Conservation (phyloP, 2,113 vertebrate genomes). For the Prinia subflava region DNA sequence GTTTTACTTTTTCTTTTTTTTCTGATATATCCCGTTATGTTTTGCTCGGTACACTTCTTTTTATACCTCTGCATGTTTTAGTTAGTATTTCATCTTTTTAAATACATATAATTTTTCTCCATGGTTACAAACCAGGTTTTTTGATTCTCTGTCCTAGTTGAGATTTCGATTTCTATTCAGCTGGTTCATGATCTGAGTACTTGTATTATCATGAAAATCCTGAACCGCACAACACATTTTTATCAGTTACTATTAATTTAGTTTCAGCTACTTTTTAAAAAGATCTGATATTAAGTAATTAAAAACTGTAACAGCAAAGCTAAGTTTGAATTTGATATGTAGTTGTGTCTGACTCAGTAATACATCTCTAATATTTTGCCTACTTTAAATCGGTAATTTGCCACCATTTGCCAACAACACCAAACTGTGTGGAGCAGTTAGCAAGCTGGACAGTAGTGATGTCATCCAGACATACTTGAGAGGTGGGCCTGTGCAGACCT, state of each 20-base stretch:
- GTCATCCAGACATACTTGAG: not conserved
- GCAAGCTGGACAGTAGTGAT: not conserved
- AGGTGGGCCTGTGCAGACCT: rapidly evolving
- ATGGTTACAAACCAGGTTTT: not conserved
- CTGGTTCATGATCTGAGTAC: not conserved
- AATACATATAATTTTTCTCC: not conserved
- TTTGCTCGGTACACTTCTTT: not conserved
- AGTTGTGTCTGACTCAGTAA: not conserved
- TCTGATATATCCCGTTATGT: not conserved
- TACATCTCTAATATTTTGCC: not conserved
- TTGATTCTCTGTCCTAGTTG: not conserved
- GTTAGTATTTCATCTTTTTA: not conserved
- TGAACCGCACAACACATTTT: not conserved
- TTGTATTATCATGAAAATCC: not conserved
- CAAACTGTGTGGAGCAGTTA: not conserved
- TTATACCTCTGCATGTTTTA: not conserved
- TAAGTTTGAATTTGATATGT: not conserved
- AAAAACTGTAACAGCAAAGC: not conserved
- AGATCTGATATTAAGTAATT: not conserved
- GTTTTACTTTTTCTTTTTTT: not conserved
- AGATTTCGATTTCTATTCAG: not conserved
- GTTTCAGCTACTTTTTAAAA: not conserved
- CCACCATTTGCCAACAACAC: not conserved
- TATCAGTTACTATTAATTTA: not conserved
- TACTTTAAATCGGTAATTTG: not conserved